phyloP scores from a whole-genome alignment of 2,797 vertebrate genomes.

The Sciaenops ocellatus region DNA sequence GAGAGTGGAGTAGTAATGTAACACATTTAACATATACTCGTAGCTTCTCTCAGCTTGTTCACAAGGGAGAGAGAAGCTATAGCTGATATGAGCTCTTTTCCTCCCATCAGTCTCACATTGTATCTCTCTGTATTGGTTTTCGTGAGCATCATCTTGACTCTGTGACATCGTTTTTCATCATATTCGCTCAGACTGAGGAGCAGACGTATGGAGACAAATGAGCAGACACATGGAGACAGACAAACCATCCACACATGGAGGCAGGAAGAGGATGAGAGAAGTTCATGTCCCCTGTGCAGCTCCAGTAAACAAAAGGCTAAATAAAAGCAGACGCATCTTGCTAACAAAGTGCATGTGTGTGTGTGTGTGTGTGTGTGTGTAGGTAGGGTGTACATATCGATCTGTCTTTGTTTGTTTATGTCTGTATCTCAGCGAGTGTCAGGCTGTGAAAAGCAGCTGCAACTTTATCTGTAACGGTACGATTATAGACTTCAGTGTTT shows the following conservation, averaged over 20 bases:
- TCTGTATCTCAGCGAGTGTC: background rate
- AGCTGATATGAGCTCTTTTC: slow-evolving; percentile 28
- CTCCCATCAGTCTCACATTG: slow-evolving; percentile 29
- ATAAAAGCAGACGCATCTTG: slow-evolving; percentile 42
- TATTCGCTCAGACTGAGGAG: slow-evolving; percentile 26
- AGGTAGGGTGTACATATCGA: background rate
- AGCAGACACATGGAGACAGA: slow-evolving; percentile 56
- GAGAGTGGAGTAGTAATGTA: background rate
- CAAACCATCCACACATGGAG: slow-evolving; percentile 41
- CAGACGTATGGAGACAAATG: slow-evolving; percentile 55
- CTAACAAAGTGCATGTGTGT: background rate
- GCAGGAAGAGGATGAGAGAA: slow-evolving; percentile 60
- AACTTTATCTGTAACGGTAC: background rate
- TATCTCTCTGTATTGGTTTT: background rate
- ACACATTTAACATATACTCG: no score
- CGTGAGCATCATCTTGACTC: slow-evolving; percentile 45
- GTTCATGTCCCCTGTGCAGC: slow-evolving; percentile 36
- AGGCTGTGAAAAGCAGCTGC: slow-evolving; percentile 9
- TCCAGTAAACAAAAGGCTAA: slow-evolving; percentile 52
- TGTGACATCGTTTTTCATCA: slow-evolving; percentile 35
- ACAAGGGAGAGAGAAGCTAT: slow-evolving; percentile 15
- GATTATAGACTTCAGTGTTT: slow-evolving; percentile 1
- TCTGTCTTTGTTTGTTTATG: slow-evolving; percentile 1
- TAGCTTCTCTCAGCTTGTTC: background rate
- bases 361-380: background rate